Base-by-base conservation (phyloP, 2,797 vertebrate genomes). In the Perdix hodgsoniae region DNA sequence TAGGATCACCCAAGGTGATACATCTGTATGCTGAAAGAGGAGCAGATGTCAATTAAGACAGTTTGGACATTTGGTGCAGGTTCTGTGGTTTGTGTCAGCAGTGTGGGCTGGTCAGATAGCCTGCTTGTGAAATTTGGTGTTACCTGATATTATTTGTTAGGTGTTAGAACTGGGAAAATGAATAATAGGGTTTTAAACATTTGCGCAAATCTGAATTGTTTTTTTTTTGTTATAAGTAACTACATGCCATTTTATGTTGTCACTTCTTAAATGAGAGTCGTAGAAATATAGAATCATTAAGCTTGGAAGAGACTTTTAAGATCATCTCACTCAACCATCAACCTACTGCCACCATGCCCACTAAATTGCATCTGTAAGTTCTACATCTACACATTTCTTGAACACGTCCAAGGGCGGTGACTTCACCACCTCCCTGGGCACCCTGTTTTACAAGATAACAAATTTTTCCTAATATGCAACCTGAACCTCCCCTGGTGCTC, bases 41-140 rank as follows among this genome's bases (percentile, higher is more conserved):
- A 96, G 37, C 84, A 94, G 82, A 88, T 95, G 83, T 92, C 89
- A 89, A 29, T 92, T 92, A 87, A 87, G 31, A 60, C 65, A 77
- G 54, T 37, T 91, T 94, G 83, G 45, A 67, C 82, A 21, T 88
- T 84, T 0, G 1, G 27, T 94, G 67, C 78, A 75, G 86, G 78
- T 72, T 95, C 75, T 79, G n/a, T 76, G 77, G 90, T 31, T 40
- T 44, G 78, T 93, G 61, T 92, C 29, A 3, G 65, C 67, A 75
- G 52, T 44, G 69, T 23, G 39, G 76, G 22, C 40, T 94, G 87
- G 14, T 29, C 50, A 52, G 66, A 79, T 49, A 91, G 56, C 24
- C 82, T 81, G 64, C 78, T 90, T 21, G n/a, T 93, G 83, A 96
- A 96, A 96, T 94, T 76, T 21, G 15, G 60, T 79, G 73, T 90